These are phyloP conservation scores for Lerema accius DNA, from an alignment of 1,140 invertebrate genomes.

Conservation along the genomic window DNA sequence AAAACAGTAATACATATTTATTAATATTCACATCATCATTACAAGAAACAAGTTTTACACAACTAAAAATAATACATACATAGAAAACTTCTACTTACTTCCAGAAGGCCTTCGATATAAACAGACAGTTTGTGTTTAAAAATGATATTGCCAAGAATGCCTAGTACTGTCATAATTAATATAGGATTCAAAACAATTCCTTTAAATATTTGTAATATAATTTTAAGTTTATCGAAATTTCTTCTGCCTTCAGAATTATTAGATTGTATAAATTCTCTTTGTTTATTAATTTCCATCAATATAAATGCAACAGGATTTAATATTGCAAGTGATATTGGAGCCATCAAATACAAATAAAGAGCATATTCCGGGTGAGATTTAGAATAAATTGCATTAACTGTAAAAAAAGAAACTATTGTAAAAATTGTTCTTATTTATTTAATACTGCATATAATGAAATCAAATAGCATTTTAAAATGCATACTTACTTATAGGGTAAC, in stretches of 20 bases:
- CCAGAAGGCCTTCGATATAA: slow-evolving; percentile 89
- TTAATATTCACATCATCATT: too few relatives aligned
- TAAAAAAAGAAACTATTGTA: too few relatives aligned
- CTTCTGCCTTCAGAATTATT: slow-evolving; percentile 24
- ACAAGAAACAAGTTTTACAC: too few relatives aligned
- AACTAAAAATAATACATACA: too few relatives aligned
- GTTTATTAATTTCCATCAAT: slow-evolving; percentile 94
- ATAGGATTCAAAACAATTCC: slow-evolving; percentile 94
- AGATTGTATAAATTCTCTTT: slow-evolving; percentile 62
- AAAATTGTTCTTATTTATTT: too few relatives aligned
- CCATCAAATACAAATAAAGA: slow-evolving; percentile 95
- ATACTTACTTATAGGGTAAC: slow-evolving; percentile 95
- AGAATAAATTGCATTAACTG: slow-evolving; percentile 89
- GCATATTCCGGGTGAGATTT: slow-evolving; percentile 94
- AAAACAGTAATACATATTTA: too few relatives aligned
- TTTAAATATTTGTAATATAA: slow-evolving; percentile 79
- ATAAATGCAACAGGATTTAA: slow-evolving; percentile 97
- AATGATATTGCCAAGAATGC: slow-evolving; percentile 92
- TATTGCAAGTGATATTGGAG: slow-evolving; percentile 96
- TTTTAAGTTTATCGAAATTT: slow-evolving; percentile 52
- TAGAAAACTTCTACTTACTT: slow-evolving; percentile 81
- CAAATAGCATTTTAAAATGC: slow-evolving; percentile 10
- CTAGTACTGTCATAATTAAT: slow-evolving; percentile 96
- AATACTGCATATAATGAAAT: too few relatives aligned
- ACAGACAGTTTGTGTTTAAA: slow-evolving; percentile 91